Percentiles rank a stretch among this genome's conserved stretches.
phyloP scores from a whole-genome alignment of 2,797 vertebrate genomes.

The Chrosomus eos region DNA sequence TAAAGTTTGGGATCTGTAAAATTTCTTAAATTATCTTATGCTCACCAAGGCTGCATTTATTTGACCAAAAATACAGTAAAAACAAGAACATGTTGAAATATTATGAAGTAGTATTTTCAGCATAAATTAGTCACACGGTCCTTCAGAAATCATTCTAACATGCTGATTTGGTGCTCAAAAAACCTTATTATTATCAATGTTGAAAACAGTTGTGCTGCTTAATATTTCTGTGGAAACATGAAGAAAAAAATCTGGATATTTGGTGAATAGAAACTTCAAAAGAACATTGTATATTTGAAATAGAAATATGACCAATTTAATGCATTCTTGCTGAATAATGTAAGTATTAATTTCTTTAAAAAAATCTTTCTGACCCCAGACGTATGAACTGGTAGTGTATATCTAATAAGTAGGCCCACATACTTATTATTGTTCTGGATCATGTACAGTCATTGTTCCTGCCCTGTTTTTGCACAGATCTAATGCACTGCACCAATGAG shows the following conservation, averaged over 20 bases:
- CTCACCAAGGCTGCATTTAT: neutral
- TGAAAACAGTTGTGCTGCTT: neutral
- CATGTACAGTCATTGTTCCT: slow-evolving; percentile 10
- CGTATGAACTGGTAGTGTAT: neutral
- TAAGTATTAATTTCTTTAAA: neutral
- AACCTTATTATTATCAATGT: neutral
- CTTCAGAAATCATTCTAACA: neutral
- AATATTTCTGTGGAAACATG: neutral
- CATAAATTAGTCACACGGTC: neutral
- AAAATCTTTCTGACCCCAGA: neutral
- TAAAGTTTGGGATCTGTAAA: neutral
- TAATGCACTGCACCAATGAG: slow-evolving; percentile 88
- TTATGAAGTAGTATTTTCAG: neutral
- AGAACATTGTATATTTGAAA: too few relatives aligned
- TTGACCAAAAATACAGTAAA: neutral
- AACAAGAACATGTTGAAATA: neutral
- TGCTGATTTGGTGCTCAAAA: neutral
- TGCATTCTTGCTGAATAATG: neutral
- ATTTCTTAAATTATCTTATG: neutral
- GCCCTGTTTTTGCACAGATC: slow-evolving; percentile 44
- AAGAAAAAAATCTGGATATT: neutral
- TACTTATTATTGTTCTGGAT: neutral
- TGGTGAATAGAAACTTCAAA: neutral
- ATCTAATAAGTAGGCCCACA: neutral
- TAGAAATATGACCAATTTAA: neutral